Evolutionary conservation across 1,140 invertebrate species (phyloP).

Genomic region (Diuraphis noxia): DNA sequence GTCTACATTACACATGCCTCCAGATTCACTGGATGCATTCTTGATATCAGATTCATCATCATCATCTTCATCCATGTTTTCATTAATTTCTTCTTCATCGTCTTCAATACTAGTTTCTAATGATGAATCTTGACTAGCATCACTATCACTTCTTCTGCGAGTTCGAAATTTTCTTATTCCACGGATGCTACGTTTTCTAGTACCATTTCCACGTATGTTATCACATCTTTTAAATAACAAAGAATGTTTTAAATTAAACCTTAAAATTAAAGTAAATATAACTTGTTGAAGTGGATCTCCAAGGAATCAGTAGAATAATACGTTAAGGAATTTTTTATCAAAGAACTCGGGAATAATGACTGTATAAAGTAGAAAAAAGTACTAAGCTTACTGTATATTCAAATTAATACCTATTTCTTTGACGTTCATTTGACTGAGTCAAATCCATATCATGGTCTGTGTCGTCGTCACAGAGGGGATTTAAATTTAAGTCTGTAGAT

Average conservation of each 20-base stretch:
- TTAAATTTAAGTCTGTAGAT: constrained; percentile 63
- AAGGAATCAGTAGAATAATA: not conserved
- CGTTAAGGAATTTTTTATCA: not conserved
- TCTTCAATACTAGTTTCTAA: constrained; percentile 50
- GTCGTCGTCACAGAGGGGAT: constrained; percentile 57
- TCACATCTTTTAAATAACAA: constrained; percentile 16
- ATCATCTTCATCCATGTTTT: constrained; percentile 46
- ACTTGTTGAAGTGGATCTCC: not conserved
- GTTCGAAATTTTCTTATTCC: constrained; percentile 47
- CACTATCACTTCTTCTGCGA: constrained; percentile 50
- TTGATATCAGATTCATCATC: constrained; percentile 46
- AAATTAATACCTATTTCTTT: constrained; percentile 39
- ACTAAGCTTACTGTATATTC: not conserved
- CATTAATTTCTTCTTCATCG: constrained; percentile 41
- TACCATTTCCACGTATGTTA: constrained; percentile 39
- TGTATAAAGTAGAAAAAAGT: not conserved
- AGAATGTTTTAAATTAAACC: not conserved
- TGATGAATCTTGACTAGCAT: constrained; percentile 51
- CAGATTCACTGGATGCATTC: constrained; percentile 18
- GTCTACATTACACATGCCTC: constrained; percentile 28
- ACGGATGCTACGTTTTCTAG: constrained; percentile 41
- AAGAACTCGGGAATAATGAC: too few relatives aligned
- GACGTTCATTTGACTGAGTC: constrained; percentile 37
- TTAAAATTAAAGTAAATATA: not conserved
- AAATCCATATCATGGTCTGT: constrained; percentile 48